A percentile compares a stretch with the other conserved stretches of the same genome.
phyloP scores from a whole-genome alignment of 1,140 invertebrate genomes.

The Leptinotarsa undecemlineata region DNA sequence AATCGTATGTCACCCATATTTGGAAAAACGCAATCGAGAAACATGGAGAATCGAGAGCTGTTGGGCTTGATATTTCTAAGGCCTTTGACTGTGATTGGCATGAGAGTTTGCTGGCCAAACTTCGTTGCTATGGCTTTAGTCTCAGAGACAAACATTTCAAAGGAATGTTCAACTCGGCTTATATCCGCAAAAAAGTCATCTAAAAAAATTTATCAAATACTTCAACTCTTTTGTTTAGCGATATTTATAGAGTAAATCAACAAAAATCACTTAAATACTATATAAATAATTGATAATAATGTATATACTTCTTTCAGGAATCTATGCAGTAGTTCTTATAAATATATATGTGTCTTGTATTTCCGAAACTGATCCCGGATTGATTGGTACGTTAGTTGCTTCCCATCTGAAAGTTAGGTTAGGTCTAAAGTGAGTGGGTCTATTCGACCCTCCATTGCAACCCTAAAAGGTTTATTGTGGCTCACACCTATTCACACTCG shows the following conservation, averaged over 20 bases:
- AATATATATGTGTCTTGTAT: slow-evolving; percentile 89
- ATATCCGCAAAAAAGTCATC: background rate
- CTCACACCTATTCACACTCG: no score
- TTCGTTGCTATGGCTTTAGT: background rate
- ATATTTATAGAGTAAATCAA: background rate
- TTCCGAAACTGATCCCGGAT: slow-evolving; percentile 92
- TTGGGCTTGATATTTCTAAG: no score
- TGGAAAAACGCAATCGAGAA: no score
- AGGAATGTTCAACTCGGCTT: slow-evolving; percentile 16
- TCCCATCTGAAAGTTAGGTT: slow-evolving; percentile 75
- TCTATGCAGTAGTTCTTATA: background rate
- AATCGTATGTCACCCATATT: no score
- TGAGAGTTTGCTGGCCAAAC: no score
- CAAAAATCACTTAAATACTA: background rate
- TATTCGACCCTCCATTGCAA: no score
- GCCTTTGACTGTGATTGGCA: no score
- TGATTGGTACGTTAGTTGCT: slow-evolving; percentile 93
- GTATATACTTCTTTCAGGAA: slow-evolving; percentile 4
- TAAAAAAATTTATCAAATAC: background rate
- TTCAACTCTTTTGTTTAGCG: no score
- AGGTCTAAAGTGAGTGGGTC: no score
- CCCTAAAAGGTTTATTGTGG: no score
- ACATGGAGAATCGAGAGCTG: no score
- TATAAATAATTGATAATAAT: background rate
- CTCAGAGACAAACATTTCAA: background rate